Base-by-base conservation (phyloP, 2,797 vertebrate genomes). In the Chiroxiphia lanceolata region DNA sequence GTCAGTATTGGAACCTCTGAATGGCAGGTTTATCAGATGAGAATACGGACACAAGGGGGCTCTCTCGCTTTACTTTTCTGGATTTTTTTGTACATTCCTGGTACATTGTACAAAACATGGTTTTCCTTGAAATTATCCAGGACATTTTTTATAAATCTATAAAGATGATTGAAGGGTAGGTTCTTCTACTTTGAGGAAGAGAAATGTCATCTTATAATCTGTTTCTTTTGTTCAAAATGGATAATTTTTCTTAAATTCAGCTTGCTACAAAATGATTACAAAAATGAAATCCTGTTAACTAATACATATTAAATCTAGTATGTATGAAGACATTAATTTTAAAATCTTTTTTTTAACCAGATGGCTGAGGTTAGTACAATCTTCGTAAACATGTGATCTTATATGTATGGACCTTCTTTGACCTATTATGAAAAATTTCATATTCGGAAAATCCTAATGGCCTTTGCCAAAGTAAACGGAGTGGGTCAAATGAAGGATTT, bases 21-120 rank as follows among this genome's bases (percentile, higher is more conserved):
- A 50, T 33, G 33, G 13, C 3, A 13, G 13, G 83, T 94, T 85
- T 68, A 72, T 50, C 65, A 74, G 25, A 51, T 3, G 29, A 78
- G n/a, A 90, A 44, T 85, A 6, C 53, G 7, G 5, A 96, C 98
- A 98, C 97, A 91, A 97, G 98, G 94, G 96, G 98, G 95, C 97
- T 72, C 97, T 54, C 91, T 98, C 96, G 97, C 65, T 95, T 94
- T 78, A 98, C 54, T 92, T 97, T 89, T 97, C 72, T 89, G 36
- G 40, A 61, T 82, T 79, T 91, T 64, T 33, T 94, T 34, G 5
- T 45, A 20, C 13, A 15, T 64, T 59, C 18, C 14, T 15, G 21
- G 33, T 70, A 40, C 40, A 3, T 33, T 0, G 26, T 27, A 25
- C 4, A 83, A 51, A 86, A 50, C 10, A 77, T 29, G 29, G 12